Conservation (phyloP, 1,140 invertebrate genomes). For the Thereuonema tuberculata region DNA sequence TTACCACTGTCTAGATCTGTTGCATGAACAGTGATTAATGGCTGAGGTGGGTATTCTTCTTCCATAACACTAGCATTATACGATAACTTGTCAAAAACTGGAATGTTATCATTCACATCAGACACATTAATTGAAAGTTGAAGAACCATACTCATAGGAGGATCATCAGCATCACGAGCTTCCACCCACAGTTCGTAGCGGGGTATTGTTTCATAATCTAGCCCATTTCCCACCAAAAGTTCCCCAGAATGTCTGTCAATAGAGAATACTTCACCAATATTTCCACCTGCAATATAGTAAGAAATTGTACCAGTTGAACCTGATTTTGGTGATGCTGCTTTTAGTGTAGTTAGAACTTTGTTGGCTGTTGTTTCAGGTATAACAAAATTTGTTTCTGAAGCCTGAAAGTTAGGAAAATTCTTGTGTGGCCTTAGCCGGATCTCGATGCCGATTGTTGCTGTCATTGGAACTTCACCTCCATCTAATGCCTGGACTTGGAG, state of each 20-base stretch:
- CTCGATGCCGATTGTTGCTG: constrained; percentile 40
- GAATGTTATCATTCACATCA: constrained; percentile 82
- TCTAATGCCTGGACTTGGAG: constrained; percentile 27
- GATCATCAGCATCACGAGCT: constrained; percentile 67
- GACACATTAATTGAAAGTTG: constrained; percentile 69
- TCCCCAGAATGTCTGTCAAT: constrained; percentile 65
- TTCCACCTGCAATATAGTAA: constrained; percentile 81
- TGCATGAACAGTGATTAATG: constrained; percentile 61
- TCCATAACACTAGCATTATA: constrained; percentile 76
- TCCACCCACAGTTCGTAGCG: constrained; percentile 86
- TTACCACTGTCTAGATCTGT: constrained; percentile 71
- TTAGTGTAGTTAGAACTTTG: constrained; percentile 28
- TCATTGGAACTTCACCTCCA: constrained; percentile 33
- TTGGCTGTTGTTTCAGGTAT: constrained; percentile 56
- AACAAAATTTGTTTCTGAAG: constrained; percentile 43
- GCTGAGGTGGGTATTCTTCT: constrained; percentile 63
- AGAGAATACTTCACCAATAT: constrained; percentile 66
- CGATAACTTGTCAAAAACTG: constrained; percentile 57
- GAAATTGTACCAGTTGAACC: constrained; percentile 38
- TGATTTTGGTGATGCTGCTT: constrained; percentile 44
- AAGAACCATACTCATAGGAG: constrained; percentile 50
- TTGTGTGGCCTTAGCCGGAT: constrained; percentile 35
- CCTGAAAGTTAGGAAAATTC: constrained; percentile 44
- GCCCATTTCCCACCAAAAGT: constrained; percentile 50
- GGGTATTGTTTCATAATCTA: constrained; percentile 76